Conservation (phyloP, 2,888 invertebrate species). For the Orchesellides sinensis region DNA sequence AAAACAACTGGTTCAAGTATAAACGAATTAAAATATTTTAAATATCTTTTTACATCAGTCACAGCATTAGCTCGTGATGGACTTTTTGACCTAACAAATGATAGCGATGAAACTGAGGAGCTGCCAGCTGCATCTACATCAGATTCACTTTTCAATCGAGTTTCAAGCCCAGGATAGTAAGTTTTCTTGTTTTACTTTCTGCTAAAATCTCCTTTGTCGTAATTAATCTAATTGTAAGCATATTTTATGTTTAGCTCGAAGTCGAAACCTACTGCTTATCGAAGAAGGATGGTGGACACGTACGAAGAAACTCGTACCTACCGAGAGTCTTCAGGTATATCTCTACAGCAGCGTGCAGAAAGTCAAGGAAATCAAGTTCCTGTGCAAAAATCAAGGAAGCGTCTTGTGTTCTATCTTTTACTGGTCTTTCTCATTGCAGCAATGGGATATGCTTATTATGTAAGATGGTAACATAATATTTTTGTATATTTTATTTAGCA, state of each 20-base stretch:
- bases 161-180: not conserved
- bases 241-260: not conserved
- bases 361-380: too few relatives aligned
- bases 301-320: not conserved
- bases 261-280: too few relatives aligned
- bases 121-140: not conserved
- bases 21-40: too few relatives aligned
- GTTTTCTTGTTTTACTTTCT: not conserved
- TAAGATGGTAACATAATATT: not conserved
- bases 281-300: not conserved
- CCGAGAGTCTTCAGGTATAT: not conserved
- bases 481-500: too few relatives aligned
- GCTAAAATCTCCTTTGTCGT: too few relatives aligned
- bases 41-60: not conserved
- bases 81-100: not conserved
- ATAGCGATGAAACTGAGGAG: not conserved
- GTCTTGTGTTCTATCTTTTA: not conserved
- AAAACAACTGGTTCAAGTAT: too few relatives aligned
- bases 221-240: too few relatives aligned
- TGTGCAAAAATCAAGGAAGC: not conserved
- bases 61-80: not conserved
- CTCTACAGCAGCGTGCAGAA: not conserved
- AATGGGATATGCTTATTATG: not conserved
- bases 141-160: not conserved
- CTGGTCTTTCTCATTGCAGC: not conserved